Percentiles rank a stretch among this genome's conserved stretches.
Evolutionary conservation across 92 coral and sea anemone species (phyloP).

Genomic region (Paragorgia papillata): DNA sequence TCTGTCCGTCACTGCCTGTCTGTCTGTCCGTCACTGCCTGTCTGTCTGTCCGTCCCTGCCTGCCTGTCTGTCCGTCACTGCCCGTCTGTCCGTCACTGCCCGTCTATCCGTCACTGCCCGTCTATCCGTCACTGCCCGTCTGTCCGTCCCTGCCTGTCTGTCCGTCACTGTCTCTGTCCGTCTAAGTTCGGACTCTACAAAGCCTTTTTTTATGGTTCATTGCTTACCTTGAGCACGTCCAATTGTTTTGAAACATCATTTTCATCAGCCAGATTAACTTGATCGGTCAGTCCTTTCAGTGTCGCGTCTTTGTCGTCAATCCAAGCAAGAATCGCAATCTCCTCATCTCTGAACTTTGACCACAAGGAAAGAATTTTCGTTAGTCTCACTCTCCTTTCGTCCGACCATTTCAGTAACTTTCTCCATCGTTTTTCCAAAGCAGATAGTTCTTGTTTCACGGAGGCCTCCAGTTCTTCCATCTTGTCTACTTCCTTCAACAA

Average conservation of each 20-base stretch:
- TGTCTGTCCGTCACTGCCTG: too few relatives aligned
- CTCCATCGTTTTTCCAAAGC: slow-evolving; percentile 81
- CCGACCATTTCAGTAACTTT: slow-evolving; percentile 80
- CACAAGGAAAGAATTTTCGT: slow-evolving; percentile 61
- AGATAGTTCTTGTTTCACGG: slow-evolving; percentile 57
- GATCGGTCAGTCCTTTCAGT: slow-evolving; percentile 39
- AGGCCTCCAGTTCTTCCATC: slow-evolving; percentile 57
- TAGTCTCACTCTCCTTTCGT: slow-evolving; percentile 69
- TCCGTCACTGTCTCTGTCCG: too few relatives aligned
- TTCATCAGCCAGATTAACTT: slow-evolving; percentile 71
- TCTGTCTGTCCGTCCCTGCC: too few relatives aligned
- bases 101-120: too few relatives aligned
- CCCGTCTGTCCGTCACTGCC: too few relatives aligned
- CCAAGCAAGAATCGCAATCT: slow-evolving; percentile 60
- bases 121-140: too few relatives aligned
- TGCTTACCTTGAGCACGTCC: slow-evolving; percentile 58
- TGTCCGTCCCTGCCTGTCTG: too few relatives aligned
- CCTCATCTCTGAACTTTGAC: slow-evolving; percentile 63
- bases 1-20: too few relatives aligned
- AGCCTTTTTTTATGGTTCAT: not conserved
- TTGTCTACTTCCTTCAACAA: slow-evolving; percentile 73
- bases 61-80: too few relatives aligned
- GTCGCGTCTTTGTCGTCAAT: slow-evolving; percentile 64
- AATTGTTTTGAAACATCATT: slow-evolving; percentile 56
- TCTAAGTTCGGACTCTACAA: too few relatives aligned